These are phyloP conservation scores for Orthosia incerta DNA, from an alignment of 2,888 invertebrate species.

Conservation along the genomic window DNA sequence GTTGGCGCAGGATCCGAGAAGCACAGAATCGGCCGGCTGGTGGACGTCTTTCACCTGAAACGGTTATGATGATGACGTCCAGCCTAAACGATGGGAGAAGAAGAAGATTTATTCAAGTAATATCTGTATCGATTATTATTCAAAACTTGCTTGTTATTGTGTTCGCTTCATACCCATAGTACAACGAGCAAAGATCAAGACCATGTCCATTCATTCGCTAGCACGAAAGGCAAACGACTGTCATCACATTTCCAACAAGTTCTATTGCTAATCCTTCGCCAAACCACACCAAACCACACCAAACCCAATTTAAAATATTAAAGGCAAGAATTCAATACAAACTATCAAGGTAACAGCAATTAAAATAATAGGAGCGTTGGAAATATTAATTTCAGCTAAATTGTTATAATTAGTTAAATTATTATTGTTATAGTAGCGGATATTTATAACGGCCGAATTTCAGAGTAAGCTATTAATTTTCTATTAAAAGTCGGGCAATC, in stretches of 20 bases:
- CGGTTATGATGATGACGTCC: too few relatives aligned
- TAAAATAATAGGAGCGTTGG: conserved; percentile 46
- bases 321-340: conserved; percentile 19
- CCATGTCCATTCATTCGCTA: not conserved
- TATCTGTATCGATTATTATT: not conserved
- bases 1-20: too few relatives aligned
- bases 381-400: conserved; percentile 57
- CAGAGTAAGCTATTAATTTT: conserved; percentile 35
- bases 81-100: too few relatives aligned
- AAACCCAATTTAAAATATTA: conserved; percentile 37
- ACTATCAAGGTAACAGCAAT: conserved; percentile 44
- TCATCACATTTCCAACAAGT: not conserved
- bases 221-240: not conserved
- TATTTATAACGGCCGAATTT: conserved; percentile 42
- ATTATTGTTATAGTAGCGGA: conserved; percentile 36
- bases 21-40: too few relatives aligned
- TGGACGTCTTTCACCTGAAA: too few relatives aligned
- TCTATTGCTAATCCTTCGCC: not conserved
- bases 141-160: too few relatives aligned
- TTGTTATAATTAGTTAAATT: conserved; percentile 57
- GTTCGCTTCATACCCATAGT: not conserved
- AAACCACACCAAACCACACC: not conserved
- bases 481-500: conserved; percentile 25
- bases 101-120: not conserved
- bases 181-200: not conserved